Evolutionary conservation across 2,113 vertebrate species (phyloP), one percentile per base, ranked within the genome.

Genomic region (Pyrgilauda ruficollis): DNA sequence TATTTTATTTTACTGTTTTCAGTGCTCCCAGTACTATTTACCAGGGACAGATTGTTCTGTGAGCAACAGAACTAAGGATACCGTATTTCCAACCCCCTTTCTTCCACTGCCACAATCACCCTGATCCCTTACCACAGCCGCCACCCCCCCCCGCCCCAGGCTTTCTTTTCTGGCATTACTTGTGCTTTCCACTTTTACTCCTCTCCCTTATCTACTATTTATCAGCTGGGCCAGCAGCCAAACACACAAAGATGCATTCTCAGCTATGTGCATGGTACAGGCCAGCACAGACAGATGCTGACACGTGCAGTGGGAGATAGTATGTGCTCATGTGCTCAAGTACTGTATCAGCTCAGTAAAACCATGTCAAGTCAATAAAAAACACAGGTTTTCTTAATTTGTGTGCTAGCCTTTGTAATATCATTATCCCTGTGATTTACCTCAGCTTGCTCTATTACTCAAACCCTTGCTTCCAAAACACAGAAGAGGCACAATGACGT

Each of bases 81-180:
- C 2, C 2, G 0, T 37, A 50, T 43, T 81, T 75, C 27, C 43
- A 63, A 30, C 35, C 0, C 3, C 6, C 15, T 30, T 58, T 81
- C 31, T 77, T 69, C 39, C 58, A 44, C 19, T 2, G 12, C 30
- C 61, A 49, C 26, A 35, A 19, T 33, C 33, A 81, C 11, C 27
- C 56, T 33, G 21, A 70, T 13, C 19, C 17, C 26, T n/a, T 41
- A 8, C 50, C 47, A 58, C 2, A 66, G 2, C 2, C n/a, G n/a
- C n/a, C n/a, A n/a, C n/a, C n/a, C n/a, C 1, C 1, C 3, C 4
- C 37, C 37, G 8, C 37, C 8, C 5, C 11, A 21, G 23, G 30
- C 14, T 24, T 64, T 52, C 9, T 22, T 14, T 61, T 27, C 52
- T 14, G 17, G 15, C 31, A 28, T 28, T 83, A 76, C 58, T 52